Conservation (phyloP, 2,797 vertebrate species). For the Benthosema pterotum region DNA sequence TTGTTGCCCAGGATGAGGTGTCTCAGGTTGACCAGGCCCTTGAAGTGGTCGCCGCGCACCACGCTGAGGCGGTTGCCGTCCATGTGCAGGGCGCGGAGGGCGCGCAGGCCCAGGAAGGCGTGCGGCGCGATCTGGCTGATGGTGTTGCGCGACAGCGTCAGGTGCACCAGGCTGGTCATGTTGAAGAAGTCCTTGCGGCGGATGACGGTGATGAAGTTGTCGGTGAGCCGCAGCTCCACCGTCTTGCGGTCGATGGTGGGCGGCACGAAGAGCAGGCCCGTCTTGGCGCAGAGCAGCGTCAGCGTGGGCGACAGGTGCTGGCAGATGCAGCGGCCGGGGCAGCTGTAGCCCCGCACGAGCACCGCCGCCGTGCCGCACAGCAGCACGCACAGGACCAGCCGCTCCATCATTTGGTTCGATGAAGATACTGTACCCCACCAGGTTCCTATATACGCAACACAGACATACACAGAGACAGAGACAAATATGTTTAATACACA, state of each 20-base stretch:
- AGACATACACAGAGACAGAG: slow-evolving; percentile 43
- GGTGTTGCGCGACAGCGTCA: slow-evolving; percentile 94
- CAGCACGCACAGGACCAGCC: slow-evolving; percentile 85
- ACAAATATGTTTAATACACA: slow-evolving; percentile 42
- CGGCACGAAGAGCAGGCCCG: slow-evolving; percentile 92
- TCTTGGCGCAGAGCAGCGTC: slow-evolving; percentile 94
- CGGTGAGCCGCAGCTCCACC: slow-evolving; percentile 92
- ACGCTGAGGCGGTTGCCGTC: slow-evolving; percentile 91
- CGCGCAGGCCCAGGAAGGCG: slow-evolving; percentile 87
- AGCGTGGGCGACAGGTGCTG: slow-evolving; percentile 92
- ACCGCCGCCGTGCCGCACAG: slow-evolving; percentile 79
- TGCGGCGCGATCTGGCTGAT: slow-evolving; percentile 90
- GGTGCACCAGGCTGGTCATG: slow-evolving; percentile 96
- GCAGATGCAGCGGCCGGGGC: slow-evolving; percentile 94
- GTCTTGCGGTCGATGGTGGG: slow-evolving; percentile 92
- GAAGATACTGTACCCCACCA: too few relatives aligned
- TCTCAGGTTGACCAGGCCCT: slow-evolving; percentile 88
- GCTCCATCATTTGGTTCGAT: slow-evolving; percentile 85
- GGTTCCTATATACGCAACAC: too few relatives aligned
- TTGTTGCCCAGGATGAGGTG: slow-evolving; percentile 96
- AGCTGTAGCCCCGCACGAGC: slow-evolving; percentile 83
- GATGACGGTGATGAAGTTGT: slow-evolving; percentile 95
- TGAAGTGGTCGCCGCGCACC: slow-evolving; percentile 88
- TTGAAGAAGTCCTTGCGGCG: slow-evolving; percentile 92
- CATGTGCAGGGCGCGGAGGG: slow-evolving; percentile 91